Percentiles rank a stretch among this genome's conserved stretches.
phyloP scores from a whole-genome alignment of 2,797 vertebrate genomes.

The Hemitrygon akajei region DNA sequence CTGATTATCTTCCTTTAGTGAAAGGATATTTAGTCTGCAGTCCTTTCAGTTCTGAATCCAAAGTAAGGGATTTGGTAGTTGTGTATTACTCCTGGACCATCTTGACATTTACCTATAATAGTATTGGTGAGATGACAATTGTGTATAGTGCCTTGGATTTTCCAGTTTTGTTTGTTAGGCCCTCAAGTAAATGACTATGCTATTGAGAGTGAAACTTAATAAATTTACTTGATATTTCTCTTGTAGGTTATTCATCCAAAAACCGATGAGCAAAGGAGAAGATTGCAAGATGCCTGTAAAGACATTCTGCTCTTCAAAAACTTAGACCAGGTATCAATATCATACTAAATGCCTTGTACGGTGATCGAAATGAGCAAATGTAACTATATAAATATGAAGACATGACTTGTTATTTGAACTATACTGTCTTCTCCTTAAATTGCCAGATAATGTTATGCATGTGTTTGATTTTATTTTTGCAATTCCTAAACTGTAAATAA shows the following conservation, averaged over 20 bases:
- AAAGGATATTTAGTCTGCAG: background rate
- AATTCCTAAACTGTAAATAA: background rate
- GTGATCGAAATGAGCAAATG: background rate
- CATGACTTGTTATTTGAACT: background rate
- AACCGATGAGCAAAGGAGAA: conserved; percentile 93
- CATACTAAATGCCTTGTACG: background rate
- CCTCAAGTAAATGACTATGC: background rate
- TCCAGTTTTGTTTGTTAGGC: background rate
- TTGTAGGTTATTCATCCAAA: conserved; percentile 90
- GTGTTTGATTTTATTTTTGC: background rate
- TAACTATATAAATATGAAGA: background rate
- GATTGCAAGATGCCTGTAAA: conserved; percentile 93
- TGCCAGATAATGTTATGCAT: background rate
- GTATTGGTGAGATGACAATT: background rate
- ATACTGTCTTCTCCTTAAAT: background rate
- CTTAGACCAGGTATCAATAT: conserved; percentile 77
- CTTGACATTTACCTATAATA: background rate
- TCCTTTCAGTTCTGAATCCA: background rate
- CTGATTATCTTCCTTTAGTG: background rate
- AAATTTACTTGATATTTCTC: background rate
- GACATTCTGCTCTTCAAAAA: conserved; percentile 97
- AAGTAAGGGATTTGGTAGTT: background rate
- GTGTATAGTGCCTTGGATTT: background rate
- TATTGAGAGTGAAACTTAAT: background rate
- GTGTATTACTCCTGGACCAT: background rate